Conservation (phyloP, 1,140 invertebrate genomes). For the Sinella curviseta region DNA sequence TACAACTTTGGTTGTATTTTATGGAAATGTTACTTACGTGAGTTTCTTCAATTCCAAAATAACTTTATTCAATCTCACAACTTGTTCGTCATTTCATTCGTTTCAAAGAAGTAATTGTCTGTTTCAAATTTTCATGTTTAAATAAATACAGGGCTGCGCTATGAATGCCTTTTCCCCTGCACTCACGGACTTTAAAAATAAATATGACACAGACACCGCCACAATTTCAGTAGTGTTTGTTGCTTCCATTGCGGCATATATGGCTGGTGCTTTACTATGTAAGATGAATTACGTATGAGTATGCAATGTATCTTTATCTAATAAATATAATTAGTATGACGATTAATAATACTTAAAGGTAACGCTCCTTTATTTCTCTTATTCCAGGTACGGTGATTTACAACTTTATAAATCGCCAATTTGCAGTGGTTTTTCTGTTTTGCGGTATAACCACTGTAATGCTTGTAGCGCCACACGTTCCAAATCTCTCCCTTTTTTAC, state of each 20-base stretch:
- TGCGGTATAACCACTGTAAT: neutral
- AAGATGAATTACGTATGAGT: neutral
- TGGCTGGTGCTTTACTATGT: neutral
- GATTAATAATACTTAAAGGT: too few relatives aligned
- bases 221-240: neutral
- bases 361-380: too few relatives aligned
- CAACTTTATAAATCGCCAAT: constrained; percentile 16
- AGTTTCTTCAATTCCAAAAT: neutral
- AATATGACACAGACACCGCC: neutral
- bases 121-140: neutral
- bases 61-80: too few relatives aligned
- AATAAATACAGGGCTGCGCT: neutral
- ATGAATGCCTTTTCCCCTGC: neutral
- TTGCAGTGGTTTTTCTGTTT: neutral
- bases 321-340: neutral
- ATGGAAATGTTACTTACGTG: neutral
- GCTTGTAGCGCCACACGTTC: constrained; percentile 12
- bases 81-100: too few relatives aligned
- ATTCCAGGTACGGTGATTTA: neutral
- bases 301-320: neutral
- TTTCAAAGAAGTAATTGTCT: neutral
- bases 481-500: neutral
- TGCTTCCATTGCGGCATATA: neutral
- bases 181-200: constrained; percentile 4
- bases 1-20: neutral